Base-by-base conservation (phyloP, 2,797 vertebrate genomes). In the Varecia variegata region DNA sequence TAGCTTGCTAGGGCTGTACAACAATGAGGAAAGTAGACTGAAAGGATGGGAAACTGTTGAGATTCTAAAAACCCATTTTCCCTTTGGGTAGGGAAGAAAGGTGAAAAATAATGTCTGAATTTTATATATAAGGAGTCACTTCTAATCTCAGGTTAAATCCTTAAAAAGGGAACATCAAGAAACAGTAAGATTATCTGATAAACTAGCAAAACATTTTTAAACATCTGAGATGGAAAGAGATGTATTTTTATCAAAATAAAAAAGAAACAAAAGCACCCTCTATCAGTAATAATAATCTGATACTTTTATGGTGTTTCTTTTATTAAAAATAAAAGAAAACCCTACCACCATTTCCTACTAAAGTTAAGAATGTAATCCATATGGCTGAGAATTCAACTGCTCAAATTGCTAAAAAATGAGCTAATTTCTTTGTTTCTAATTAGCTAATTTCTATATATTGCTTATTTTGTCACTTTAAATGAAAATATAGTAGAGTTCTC, bases 221-320 rank as follows among this genome's bases (percentile, higher is more conserved):
- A 97, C 79, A 45, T 73, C 30, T 81, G 80, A 58, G 18, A 71
- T 40, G 15, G 87, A n/a, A 27, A 35, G 21, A 88, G 83, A 93
- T 83, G 85, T 96, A 86, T 73, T 89, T 83, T 97, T 62, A 83
- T 95, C 96, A 93, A 73, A 43, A 97, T 73, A 95, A 96, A 96
- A 97, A 13, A 93, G 85, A 96, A 97, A 62, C 80, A 95, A 43
- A 43, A 90, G 35, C 6, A 62, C 58, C 60, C 47, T 90, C 70
- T 79, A 54, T 71, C 50, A 88, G 14, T 76, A 92, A 85, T 83
- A 86, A 96, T 88, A 88, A 84, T 77, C 73, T 74, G 62, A 96
- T 80, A 32, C n/a, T 52, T 97, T 91, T 50, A 94, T 54, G 47
- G 58, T 92, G 52, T 95, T 94, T 95, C 74, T 80, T 87, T 96